A percentile compares a stretch with the other conserved stretches of the same genome.
Conservation (phyloP, 92 coral and sea anemone species). For the Hydrozoanthus gracilis region DNA sequence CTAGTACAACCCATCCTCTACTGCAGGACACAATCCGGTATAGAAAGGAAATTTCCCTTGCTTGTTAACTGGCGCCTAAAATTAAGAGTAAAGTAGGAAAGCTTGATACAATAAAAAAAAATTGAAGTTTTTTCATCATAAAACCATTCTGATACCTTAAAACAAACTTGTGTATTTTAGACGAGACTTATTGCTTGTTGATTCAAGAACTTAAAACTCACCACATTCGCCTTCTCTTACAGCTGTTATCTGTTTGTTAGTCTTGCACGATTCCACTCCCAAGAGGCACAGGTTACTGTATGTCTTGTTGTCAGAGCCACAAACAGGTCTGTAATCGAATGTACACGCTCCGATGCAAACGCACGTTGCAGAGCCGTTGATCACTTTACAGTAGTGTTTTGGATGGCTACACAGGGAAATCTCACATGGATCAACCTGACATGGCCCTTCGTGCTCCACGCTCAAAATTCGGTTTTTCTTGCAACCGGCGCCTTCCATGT, state of each 20-base stretch:
- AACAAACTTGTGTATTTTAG: no score
- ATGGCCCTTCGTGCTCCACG: slow-evolving; percentile 15
- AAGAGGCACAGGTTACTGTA: slow-evolving; percentile 46
- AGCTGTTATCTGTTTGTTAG: slow-evolving; percentile 47
- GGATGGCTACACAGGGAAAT: slow-evolving; percentile 46
- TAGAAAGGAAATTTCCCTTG: no score
- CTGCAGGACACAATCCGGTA: no score
- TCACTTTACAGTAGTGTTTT: slow-evolving; percentile 48
- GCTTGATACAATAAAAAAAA: no score
- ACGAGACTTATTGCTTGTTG: no score
- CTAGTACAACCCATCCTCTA: no score
- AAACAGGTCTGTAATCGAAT: slow-evolving; percentile 35
- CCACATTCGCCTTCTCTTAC: slow-evolving; percentile 66
- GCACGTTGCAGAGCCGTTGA: slow-evolving; percentile 17
- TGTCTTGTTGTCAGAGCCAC: slow-evolving; percentile 50
- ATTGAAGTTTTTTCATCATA: no score
- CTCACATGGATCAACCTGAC: slow-evolving; percentile 40
- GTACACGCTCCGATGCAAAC: slow-evolving; percentile 35
- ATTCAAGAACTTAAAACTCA: slow-evolving; percentile 13
- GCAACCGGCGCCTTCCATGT: slow-evolving; percentile 43
- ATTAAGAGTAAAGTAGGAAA: no score
- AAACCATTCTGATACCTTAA: no score
- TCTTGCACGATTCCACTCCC: slow-evolving; percentile 66
- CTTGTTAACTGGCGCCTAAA: no score
- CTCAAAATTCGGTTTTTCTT: slow-evolving; percentile 28